Base-by-base conservation (phyloP, 2,797 vertebrate species). In the Melanotaenia trifasciata region DNA sequence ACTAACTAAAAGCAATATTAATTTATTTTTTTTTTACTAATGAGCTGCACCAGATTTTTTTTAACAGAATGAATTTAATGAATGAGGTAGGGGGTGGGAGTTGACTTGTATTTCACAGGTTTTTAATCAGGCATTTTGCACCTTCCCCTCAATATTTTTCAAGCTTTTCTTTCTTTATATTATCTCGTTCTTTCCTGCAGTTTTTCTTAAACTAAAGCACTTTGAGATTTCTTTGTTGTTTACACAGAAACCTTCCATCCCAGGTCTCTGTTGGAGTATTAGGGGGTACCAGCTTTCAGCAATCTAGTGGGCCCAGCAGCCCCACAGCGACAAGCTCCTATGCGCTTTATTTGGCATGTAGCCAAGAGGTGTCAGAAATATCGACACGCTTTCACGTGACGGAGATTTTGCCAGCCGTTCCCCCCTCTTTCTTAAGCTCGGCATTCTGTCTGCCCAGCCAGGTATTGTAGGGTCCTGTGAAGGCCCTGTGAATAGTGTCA, bases 341-440 rank as follows among this genome's bases (percentile, higher is more conserved):
- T 89, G 89, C 91, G 92, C 92, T 94, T 94, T 93, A 94, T 95
- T 92, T 94, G 90, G 89, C 84, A 80, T 77, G 72, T 85, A 91
- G 93, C 94, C 92, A 87, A 86, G 92, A 94, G 93, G 92, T 96
- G 95, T 95, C 95, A 96, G 87, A 95, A 95, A 93, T 95, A 94
- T 94, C 87, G 94, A 95, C 94, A 96, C 95, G 95, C 94, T 96
- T 94, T 95, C 92, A 93, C 90, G 90, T 95, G 94, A 96, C 90
- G 90, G 90, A 94, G 93, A 94, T 91, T 94, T 92, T 91, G 92
- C 91, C 92, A 90, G 92, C 84, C 87, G 66, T 74, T 70, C 66
- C 14, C 84, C 73, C 83, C 82, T 79, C 81, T 83, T 87, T 87
- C 82, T 91, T 93, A 94, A 95, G 94, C 95, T 88, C 90, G 78